Evolutionary conservation across 1,140 invertebrate species (phyloP), one percentile per base, ranked within the genome.

Genomic region (Drosophila prosaltans): DNA sequence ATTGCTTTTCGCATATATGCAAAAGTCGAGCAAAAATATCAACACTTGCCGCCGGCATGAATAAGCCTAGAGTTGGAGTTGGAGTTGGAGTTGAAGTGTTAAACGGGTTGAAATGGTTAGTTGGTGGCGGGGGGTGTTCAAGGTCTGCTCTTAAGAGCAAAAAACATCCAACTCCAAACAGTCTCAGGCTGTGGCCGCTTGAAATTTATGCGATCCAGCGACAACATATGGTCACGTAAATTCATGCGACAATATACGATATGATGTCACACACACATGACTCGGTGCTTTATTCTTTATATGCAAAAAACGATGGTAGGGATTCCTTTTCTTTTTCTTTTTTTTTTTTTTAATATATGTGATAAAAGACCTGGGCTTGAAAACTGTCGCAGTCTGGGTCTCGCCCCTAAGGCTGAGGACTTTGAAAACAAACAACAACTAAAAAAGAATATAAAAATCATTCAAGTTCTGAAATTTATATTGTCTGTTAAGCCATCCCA

Each of bases 201-300:
- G 85, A 61, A 90, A 89, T 89, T 90, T 90, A 89, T 89, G 85
- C 72, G 78, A 74, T 90, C 78, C 74, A 82, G 78, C 84, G 84
- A 89, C 84, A 90, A 89, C 84, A 89, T 89, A 89, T 89, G 84
- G 84, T 89, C 84, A 89, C 84, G 84, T 89, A 89, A 89, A 89
- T 89, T 89, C 85, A 90, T 80, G 84, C 84, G 84, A 88, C 84
- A 88, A 88, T 88, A 88, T 88, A 89, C 85, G 84, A 88, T 89
- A 89, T 88, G 85, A 88, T 84, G 84, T 88, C 81, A 84, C 81
- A 81, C 74, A 81, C 81, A 80, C 77, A 84, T 74, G 64, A 80
- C 59, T 69, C 65, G 71, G 67, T 78, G 80, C 77, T 88, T 88
- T 84, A 88, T 88, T 89, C 89, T 88, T 88, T 88, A 88, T 88